These are phyloP conservation scores for Neomorphus geoffroyi DNA, from an alignment of 2,797 vertebrate genomes.

Conservation along the genomic window DNA sequence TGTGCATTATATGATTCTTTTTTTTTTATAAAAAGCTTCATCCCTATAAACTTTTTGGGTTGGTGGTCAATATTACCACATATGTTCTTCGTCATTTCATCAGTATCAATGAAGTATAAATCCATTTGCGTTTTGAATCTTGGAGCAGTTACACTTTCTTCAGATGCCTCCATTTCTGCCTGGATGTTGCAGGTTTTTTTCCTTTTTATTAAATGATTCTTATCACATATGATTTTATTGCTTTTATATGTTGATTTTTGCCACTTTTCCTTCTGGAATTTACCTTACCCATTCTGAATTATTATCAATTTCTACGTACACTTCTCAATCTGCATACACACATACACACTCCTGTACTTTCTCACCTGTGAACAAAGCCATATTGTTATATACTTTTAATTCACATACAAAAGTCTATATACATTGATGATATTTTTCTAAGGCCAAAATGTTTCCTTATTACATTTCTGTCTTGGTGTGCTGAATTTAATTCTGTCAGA, in stretches of 20 bases:
- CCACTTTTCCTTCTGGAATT: not conserved
- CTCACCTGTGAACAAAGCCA: not conserved
- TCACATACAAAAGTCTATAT: not conserved
- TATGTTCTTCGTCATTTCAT: not conserved
- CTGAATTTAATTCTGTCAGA: constrained; percentile 38
- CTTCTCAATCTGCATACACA: not conserved
- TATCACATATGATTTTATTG: not conserved
- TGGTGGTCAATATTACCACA: not conserved
- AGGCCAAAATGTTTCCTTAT: not conserved
- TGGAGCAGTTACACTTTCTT: not conserved
- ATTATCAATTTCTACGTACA: not conserved
- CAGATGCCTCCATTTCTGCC: not conserved
- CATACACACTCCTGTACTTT: not conserved
- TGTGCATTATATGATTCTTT: not conserved
- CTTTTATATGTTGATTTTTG: not conserved
- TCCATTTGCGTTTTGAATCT: not conserved
- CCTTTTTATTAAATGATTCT: not conserved
- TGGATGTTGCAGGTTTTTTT: not conserved
- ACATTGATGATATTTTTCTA: not conserved
- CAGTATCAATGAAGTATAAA: not conserved
- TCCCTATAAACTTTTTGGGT: not conserved
- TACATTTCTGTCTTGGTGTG: not conserved
- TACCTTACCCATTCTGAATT: not conserved
- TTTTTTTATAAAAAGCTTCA: not conserved
- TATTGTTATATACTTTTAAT: not conserved